phyloP scores from a whole-genome alignment of 1,140 invertebrate genomes.

The Calephelis nemesis region DNA sequence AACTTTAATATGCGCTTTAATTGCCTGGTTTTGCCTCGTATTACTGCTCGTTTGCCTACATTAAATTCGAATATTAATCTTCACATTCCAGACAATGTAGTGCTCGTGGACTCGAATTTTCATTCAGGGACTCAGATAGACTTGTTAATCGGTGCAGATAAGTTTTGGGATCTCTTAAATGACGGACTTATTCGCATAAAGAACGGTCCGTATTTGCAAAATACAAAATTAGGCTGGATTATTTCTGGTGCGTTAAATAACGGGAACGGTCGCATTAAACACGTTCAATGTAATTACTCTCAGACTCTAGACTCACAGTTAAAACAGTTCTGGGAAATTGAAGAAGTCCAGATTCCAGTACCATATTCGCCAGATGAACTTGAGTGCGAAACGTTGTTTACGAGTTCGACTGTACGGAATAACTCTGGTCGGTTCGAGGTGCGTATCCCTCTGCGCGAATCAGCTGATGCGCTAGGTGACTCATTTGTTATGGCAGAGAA shows the following conservation, averaged over 20 bases:
- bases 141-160: conserved; percentile 33
- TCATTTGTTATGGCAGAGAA: conserved; percentile 31
- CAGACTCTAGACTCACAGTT: conserved; percentile 3
- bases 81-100: not conserved
- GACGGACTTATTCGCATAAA: conserved; percentile 25
- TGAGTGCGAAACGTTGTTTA: conserved; percentile 31
- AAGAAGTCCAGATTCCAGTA: conserved; percentile 23
- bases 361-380: conserved; percentile 27
- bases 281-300: too few relatives aligned
- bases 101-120: not conserved
- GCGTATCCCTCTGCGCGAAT: conserved; percentile 25
- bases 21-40: conserved; percentile 1
- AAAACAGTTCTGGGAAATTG: conserved; percentile 38
- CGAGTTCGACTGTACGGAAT: conserved; percentile 26
- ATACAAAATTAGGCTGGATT: conserved; percentile 33
- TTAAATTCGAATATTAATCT: not conserved
- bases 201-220: conserved; percentile 32
- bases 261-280: too few relatives aligned
- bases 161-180: conserved; percentile 33
- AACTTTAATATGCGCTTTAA: not conserved
- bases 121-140: conserved; percentile 21
- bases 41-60: not conserved
- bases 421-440: conserved; percentile 31
- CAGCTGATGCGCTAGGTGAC: conserved; percentile 32
- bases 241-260: conserved; percentile 22